These are phyloP conservation scores for Siderastrea siderea DNA, from an alignment of 92 coral and sea anemone species.

Conservation along the genomic window DNA sequence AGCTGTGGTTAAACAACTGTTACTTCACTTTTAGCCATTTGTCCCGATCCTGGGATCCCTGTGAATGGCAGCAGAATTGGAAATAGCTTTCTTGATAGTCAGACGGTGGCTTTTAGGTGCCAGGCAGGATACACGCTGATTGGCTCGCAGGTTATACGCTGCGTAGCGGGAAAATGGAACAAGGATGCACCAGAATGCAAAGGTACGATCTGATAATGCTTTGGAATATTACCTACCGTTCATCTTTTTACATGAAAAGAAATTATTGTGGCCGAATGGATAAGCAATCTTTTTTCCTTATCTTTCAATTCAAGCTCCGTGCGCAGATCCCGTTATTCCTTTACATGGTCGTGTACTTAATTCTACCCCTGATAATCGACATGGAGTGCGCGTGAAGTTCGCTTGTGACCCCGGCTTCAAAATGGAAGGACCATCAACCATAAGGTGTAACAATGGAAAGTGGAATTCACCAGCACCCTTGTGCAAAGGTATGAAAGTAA, in stretches of 20 bases:
- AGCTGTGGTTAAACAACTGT: not conserved
- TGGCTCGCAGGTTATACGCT: slow-evolving; percentile 49
- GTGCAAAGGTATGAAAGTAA: slow-evolving; percentile 44
- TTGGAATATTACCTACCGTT: no score
- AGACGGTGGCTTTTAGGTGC: slow-evolving; percentile 68
- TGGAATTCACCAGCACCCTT: slow-evolving; percentile 62
- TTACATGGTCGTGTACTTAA: slow-evolving; percentile 6
- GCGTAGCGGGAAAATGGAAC: slow-evolving; percentile 78
- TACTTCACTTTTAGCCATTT: slow-evolving; percentile 28
- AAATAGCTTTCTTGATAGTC: slow-evolving; percentile 61
- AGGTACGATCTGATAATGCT: slow-evolving; percentile 38
- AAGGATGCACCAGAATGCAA: slow-evolving; percentile 64
- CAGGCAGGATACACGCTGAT: slow-evolving; percentile 42
- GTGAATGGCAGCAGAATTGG: slow-evolving; percentile 66
- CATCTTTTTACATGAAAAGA: no score
- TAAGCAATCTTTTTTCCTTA: not conserved
- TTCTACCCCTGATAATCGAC: not conserved
- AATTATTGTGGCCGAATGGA: not conserved
- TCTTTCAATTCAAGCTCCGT: slow-evolving; percentile 12
- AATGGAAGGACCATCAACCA: not conserved
- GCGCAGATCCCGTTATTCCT: slow-evolving; percentile 13
- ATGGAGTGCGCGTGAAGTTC: slow-evolving; percentile 26
- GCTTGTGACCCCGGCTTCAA: slow-evolving; percentile 37
- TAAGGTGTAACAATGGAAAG: slow-evolving; percentile 25
- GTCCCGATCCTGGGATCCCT: slow-evolving; percentile 84